A percentile compares a stretch with the other conserved stretches of the same genome.
Conservation (phyloP, 2,797 vertebrate species). For the Nyctibius grandis region DNA sequence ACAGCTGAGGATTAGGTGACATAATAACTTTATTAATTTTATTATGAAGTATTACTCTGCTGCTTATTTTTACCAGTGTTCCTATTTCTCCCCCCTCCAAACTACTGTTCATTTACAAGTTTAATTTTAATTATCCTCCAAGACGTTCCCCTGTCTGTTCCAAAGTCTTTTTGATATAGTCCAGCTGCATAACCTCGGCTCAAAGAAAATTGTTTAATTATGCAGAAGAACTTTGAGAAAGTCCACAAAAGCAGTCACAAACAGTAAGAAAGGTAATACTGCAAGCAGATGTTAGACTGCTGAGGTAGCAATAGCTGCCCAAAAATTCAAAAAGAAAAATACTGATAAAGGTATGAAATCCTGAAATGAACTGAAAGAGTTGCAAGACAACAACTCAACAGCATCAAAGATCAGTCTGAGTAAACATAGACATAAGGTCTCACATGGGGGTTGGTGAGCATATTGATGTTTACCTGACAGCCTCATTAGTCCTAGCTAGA, state of each 20-base stretch:
- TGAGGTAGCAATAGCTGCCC: not conserved
- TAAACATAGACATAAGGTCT: not conserved
- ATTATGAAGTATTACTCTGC: not conserved
- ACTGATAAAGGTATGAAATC: not conserved
- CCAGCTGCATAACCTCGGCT: rapidly evolving
- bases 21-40: not conserved
- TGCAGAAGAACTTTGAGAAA: not conserved
- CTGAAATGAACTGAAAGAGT: not conserved
- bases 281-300: not conserved
- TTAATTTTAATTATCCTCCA: not conserved
- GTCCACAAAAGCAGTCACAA: not conserved
- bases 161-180: not conserved
- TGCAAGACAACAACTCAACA: not conserved
- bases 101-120: not conserved
- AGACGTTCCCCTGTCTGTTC: not conserved
- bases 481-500: not conserved
- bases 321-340: not conserved
- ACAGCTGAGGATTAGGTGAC: not conserved
- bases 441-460: rapidly evolving
- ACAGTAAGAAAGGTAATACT: not conserved
- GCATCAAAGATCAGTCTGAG: not conserved
- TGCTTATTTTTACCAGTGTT: not conserved
- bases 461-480: not conserved
- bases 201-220: not conserved
- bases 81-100: not conserved